Base-by-base conservation (phyloP, 92 coral and sea anemone species). In the Porites evermanni region DNA sequence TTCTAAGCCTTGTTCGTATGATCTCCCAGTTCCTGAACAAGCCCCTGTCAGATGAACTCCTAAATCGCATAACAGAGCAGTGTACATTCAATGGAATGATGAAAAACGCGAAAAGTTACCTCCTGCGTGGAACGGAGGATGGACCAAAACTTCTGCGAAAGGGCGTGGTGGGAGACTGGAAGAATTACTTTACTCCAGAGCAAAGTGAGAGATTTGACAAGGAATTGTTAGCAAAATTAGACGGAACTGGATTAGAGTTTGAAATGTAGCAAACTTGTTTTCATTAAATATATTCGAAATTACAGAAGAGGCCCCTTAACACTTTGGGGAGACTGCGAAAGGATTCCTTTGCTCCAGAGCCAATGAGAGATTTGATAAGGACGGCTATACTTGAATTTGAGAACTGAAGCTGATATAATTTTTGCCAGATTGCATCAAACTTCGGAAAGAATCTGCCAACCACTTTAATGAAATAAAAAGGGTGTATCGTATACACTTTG, bases 21-120 rank as follows among this genome's bases (percentile, higher is more conserved):
- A 77, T 77, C 20, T 32, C 81, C 23, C 8, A 77, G 1, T 77
- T 77, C 50, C 81, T 77, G 26, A 54, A 77, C 70, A 79, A 79
- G 60, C 59, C 83, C 44, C 32, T 79, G 29, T 79, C 83, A 64
- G 83, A 79, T 12, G 83, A 79, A 6, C 56, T 64, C 72, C 38
- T 63, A 54, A 51, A 50, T 64, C 83, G 59, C 73, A 64, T 79
- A 47, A 11, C 73, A 26, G 58, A 79, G 17, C 83, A 79, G 60
- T 79, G 83, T 19, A 64, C 17, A 44, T 79, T 79, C 73, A 44
- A 50, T 18, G 83, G 61, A 12, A 79, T 79, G 83, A 44, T 3
- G 26, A 64, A 79, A 20, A 79, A 79, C 61, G 61, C 59, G 13
- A 2, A 70, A 18, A 19, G 71, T 67, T 79, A 79, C 63, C 6